These are phyloP conservation scores for Helarctos malayanus DNA, from an alignment of 2,797 vertebrate species.

Conservation along the genomic window DNA sequence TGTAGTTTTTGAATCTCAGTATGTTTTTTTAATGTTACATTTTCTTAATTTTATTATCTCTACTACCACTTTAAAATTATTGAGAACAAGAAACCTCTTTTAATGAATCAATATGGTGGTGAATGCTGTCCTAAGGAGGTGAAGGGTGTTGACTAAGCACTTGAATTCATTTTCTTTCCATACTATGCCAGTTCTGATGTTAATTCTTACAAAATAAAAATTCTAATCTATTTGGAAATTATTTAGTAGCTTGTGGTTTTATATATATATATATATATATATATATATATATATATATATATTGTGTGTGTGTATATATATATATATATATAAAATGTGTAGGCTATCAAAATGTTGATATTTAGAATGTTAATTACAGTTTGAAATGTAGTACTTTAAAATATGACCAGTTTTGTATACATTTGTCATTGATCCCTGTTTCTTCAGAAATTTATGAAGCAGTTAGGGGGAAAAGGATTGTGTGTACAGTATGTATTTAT, in stretches of 20 bases:
- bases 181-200: neutral
- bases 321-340: neutral
- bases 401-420: neutral
- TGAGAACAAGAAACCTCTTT: slow-evolving; percentile 27
- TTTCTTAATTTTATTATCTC: neutral
- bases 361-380: neutral
- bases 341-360: neutral
- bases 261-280: neutral
- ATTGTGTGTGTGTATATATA: neutral
- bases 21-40: neutral
- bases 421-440: neutral
- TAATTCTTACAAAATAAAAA: slow-evolving; percentile 15
- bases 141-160: neutral
- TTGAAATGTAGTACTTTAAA: slow-evolving; percentile 50
- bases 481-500: neutral
- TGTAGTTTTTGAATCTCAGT: slow-evolving; percentile 37
- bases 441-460: slow-evolving; percentile 38
- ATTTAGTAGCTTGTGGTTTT: slow-evolving; percentile 14
- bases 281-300: neutral
- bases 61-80: slow-evolving; percentile 44
- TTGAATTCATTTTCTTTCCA: slow-evolving; percentile 60
- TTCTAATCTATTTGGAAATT: slow-evolving; percentile 11
- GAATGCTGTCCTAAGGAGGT: neutral
- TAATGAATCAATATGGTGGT: slow-evolving; percentile 17
- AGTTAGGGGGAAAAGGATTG: neutral